These are phyloP conservation scores for Epinephelus awoara DNA, from an alignment of 2,797 vertebrate species.

Conservation along the genomic window DNA sequence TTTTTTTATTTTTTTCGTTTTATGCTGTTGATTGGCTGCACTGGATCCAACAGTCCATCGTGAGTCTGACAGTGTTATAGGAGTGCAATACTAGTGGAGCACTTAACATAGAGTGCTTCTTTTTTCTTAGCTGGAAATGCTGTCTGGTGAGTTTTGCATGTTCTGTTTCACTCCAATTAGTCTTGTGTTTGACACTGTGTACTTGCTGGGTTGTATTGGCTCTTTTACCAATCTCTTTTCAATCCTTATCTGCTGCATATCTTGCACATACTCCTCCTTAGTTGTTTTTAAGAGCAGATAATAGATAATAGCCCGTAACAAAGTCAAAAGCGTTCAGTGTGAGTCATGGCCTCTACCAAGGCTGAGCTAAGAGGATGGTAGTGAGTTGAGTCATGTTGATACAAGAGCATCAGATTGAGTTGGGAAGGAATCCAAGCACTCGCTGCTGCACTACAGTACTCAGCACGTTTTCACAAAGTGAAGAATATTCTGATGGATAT, in stretches of 20 bases:
- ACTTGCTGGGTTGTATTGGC: too few species aligned
- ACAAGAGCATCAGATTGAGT: conserved; percentile 26
- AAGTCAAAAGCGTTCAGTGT: conserved; percentile 45
- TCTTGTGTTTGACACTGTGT: too few species aligned
- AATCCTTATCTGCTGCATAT: background rate
- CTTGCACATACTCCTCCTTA: background rate
- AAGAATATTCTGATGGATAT: conserved; percentile 11
- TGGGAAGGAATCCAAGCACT: conserved; percentile 41
- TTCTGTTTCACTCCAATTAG: too few species aligned
- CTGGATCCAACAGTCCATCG: background rate
- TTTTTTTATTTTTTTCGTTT: background rate
- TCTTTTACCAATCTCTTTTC: background rate
- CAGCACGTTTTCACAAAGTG: conserved; percentile 18
- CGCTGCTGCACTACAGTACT: background rate
- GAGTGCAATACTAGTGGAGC: background rate
- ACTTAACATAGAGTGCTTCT: background rate
- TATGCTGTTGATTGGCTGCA: background rate
- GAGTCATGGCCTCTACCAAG: conserved; percentile 43
- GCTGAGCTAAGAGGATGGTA: conserved; percentile 48
- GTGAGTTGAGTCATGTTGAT: conserved; percentile 55
- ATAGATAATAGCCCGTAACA: conserved; percentile 28
- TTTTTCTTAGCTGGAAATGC: background rate
- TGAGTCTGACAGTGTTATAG: background rate
- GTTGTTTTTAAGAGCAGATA: conserved; percentile 6
- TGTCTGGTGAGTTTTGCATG: too few species aligned